Base-by-base conservation (phyloP, 2,888 invertebrate genomes). In the Platycheirus albimanus region DNA sequence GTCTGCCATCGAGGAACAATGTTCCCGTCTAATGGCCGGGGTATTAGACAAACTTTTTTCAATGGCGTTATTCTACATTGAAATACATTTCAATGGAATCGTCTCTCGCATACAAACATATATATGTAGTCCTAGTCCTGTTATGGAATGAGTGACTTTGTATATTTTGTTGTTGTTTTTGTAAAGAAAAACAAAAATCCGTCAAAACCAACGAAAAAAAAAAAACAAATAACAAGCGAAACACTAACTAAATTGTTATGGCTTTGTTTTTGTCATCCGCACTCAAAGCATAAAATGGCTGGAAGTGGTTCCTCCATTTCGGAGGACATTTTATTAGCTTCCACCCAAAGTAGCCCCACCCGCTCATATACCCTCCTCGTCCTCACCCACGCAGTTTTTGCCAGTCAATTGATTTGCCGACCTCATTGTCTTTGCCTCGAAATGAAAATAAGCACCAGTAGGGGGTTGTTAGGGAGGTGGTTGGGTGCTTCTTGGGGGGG, bases 221-320 rank as follows among this genome's bases (percentile, higher is more conserved):
- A 69, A 33, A 19, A 56, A 36, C 20, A 51, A 78, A 61, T 49
- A 56, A 67, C 61, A 45, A 80, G 41, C 69, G 63, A 51, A 56
- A 75, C 79, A 75, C 80, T 58, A 45, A 64, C 69, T 58, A 80
- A 80, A 80, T 70, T 75, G 80, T 70, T 80, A 80, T 75, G 80
- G 69, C 75, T 80, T 75, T 80, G 75, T 80, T 80, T 75, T 80
- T 75, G 63, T 69, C 75, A 75, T 75, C 69, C 13, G 38, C 67
- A 45, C 67, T 79, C 63, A 74, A 47, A 58, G 78, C 45, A 58
- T 41, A 78, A 64, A 61, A 66, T 36, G 6, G 13, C 45, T 67
- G 52, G 52, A 43, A 24, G 43, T 28, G 67, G 33, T 70, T 56
- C 36, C 33, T 54, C 15, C 17, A 43, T 54, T 43, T 43, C 19